phyloP scores from a whole-genome alignment of 2,888 invertebrate species.

The Platycheirus rosarum region DNA sequence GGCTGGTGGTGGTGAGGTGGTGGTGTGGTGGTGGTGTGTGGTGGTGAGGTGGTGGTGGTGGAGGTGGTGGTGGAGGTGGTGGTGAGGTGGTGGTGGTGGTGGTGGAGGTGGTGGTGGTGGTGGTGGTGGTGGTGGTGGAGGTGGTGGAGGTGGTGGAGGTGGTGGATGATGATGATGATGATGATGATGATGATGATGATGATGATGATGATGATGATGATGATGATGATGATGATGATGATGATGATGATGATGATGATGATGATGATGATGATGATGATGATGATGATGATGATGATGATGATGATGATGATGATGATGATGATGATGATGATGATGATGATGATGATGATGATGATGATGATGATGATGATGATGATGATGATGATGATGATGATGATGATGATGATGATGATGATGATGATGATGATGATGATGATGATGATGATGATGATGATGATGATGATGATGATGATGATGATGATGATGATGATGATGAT shows the following conservation, averaged over 20 bases:
- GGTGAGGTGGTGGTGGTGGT: background rate
- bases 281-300: background rate
- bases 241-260: background rate
- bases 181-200: background rate
- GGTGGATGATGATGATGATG: conserved; percentile 2
- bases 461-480: background rate
- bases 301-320: background rate
- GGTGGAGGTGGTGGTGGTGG: background rate
- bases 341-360: background rate
- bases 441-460: background rate
- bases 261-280: background rate
- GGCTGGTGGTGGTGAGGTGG: background rate
- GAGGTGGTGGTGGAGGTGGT: background rate
- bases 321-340: background rate
- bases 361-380: background rate
- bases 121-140: conserved; percentile 2
- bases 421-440: background rate
- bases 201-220: background rate
- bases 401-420: background rate
- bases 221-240: background rate
- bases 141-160: conserved; percentile 1
- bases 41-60: background rate
- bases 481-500: no score
- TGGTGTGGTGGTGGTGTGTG: background rate
- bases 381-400: background rate